A percentile compares a stretch with the other conserved stretches of the same genome.
phyloP scores from a whole-genome alignment of 1,140 invertebrate species.

The Lineus longissimus region DNA sequence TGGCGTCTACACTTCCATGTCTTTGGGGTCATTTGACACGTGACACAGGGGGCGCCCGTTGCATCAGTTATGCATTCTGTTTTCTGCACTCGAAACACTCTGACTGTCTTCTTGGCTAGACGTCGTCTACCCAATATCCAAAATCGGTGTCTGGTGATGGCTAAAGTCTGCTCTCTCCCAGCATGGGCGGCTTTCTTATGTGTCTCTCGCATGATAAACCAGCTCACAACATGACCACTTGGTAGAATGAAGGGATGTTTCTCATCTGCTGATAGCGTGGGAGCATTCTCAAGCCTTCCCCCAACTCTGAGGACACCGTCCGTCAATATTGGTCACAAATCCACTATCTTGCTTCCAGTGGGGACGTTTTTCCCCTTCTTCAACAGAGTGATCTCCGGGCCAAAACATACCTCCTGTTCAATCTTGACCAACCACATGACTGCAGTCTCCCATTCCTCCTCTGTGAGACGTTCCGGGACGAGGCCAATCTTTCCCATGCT shows the following conservation, averaged over 20 bases:
- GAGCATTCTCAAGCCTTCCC: background rate
- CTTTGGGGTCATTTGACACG: too few relatives aligned
- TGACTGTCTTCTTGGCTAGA: too few relatives aligned
- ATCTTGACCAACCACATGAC: background rate
- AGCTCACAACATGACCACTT: background rate
- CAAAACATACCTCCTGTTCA: background rate
- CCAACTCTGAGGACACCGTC: background rate
- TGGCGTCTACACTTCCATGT: too few relatives aligned
- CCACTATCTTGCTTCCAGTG: background rate
- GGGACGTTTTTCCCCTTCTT: background rate
- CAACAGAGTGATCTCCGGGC: background rate
- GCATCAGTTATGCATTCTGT: too few relatives aligned
- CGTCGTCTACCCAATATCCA: background rate
- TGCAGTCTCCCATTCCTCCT: background rate
- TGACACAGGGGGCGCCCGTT: too few relatives aligned
- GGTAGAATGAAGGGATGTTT: conserved; percentile 10
- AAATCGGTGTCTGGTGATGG: background rate
- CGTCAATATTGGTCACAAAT: background rate
- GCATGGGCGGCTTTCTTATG: background rate
- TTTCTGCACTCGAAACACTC: too few relatives aligned
- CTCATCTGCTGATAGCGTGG: background rate
- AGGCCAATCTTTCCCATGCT: background rate
- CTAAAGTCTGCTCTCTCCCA: background rate
- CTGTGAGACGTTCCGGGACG: background rate
- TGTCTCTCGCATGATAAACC: background rate